These are phyloP conservation scores for Channa maculata DNA, from an alignment of 2,113 vertebrate genomes.

Conservation along the genomic window DNA sequence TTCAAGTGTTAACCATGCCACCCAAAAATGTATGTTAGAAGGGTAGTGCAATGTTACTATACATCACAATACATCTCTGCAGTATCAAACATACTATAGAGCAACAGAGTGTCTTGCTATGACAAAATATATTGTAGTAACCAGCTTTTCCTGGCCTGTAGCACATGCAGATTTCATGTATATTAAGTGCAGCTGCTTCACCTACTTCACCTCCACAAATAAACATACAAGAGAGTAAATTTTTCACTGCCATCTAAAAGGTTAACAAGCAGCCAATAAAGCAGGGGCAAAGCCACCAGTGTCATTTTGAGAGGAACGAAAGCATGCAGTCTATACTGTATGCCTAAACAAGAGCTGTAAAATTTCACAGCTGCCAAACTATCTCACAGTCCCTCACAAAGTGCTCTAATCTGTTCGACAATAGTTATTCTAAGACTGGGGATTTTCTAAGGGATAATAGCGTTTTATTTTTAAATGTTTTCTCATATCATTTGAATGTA, in stretches of 20 bases:
- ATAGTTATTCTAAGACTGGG: conserved; percentile 4
- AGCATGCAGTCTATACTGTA: conserved; percentile 4
- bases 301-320: conserved; percentile 51
- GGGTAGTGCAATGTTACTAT: too few relatives aligned
- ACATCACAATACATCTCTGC: too few relatives aligned
- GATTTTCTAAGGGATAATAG: conserved; percentile 35
- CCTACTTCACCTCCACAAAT: conserved; percentile 33
- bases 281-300: conserved; percentile 47
- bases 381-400: not conserved
- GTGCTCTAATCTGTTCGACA: conserved; percentile 33
- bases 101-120: not conserved
- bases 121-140: conserved; percentile 1
- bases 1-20: too few relatives aligned
- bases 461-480: conserved; percentile 38
- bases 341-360: conserved; percentile 24
- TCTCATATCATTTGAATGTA: conserved; percentile 36
- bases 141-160: not conserved
- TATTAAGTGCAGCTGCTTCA: not conserved
- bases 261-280: conserved; percentile 78
- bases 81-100: not conserved
- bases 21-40: too few relatives aligned
- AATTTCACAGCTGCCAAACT: conserved; percentile 23
- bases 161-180: conserved; percentile 24
- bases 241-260: conserved; percentile 76
- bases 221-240: conserved; percentile 39